Percentiles rank a stretch among this genome's conserved stretches.
phyloP scores from a whole-genome alignment of 2,888 invertebrate species.

The Branchellion lobata region DNA sequence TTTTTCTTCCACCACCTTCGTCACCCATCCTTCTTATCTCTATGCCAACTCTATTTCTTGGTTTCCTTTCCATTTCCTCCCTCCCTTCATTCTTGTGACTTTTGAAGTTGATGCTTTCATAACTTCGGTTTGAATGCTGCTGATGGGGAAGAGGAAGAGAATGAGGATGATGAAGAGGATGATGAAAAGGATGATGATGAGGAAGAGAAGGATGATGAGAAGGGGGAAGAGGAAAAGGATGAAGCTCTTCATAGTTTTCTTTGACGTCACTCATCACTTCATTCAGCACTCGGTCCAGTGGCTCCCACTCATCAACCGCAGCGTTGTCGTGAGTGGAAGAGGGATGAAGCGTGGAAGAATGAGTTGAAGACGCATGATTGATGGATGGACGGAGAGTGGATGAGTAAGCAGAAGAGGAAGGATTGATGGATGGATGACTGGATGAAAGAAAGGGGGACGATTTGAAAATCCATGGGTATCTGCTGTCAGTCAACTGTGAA shows the following conservation, averaged over 20 bases:
- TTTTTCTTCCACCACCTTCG: no score
- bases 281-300: background rate
- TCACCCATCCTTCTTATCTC: no score
- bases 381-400: background rate
- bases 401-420: background rate
- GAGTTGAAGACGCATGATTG: background rate
- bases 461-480: background rate
- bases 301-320: background rate
- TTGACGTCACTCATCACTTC: constrained; percentile 8
- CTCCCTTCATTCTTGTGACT: no score
- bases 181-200: no score
- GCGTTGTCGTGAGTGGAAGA: background rate
- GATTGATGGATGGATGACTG: background rate
- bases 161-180: no score
- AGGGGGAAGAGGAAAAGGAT: background rate
- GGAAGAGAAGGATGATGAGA: background rate
- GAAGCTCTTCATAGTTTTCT: background rate
- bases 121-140: no score
- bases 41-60: no score
- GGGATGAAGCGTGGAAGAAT: background rate
- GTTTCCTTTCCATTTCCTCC: no score
- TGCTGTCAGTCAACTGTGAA: no score
- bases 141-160: no score
- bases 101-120: no score
- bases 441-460: background rate